phyloP scores from a whole-genome alignment of 2,797 vertebrate species.

The Scolopax bukidnonensis region DNA sequence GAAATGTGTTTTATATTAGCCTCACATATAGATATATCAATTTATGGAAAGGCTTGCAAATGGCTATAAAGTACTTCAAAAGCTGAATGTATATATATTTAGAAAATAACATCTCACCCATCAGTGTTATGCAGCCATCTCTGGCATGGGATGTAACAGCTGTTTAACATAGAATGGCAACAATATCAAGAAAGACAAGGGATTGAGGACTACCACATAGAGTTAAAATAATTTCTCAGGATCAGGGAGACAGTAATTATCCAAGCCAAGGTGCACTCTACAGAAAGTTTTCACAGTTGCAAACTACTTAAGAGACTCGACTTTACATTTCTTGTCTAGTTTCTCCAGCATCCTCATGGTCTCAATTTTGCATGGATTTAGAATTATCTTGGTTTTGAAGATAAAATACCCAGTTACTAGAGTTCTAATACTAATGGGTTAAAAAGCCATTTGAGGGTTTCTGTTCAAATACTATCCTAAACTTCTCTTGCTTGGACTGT shows the following conservation, averaged over 20 bases:
- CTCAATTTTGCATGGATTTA: background rate
- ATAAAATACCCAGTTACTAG: background rate
- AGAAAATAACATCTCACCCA: background rate
- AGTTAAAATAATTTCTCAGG: background rate
- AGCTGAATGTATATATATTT: background rate
- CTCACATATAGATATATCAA: background rate
- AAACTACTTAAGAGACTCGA: background rate
- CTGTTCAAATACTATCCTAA: background rate
- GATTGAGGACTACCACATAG: background rate
- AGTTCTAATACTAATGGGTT: background rate
- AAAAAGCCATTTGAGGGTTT: background rate
- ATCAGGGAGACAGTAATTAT: background rate
- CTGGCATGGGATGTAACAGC: conserved; percentile 41
- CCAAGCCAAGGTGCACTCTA: background rate
- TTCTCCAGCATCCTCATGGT: background rate
- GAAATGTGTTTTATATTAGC: background rate
- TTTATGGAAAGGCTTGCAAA: background rate
- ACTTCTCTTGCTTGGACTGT: background rate
- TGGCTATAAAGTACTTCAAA: background rate
- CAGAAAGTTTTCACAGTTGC: background rate
- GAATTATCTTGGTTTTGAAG: background rate
- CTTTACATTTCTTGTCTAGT: background rate
- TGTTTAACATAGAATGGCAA: conserved; percentile 27
- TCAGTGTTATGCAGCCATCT: conserved; percentile 3
- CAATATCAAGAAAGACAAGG: background rate